A percentile compares a stretch with the other conserved stretches of the same genome.
Evolutionary conservation across 1,140 invertebrate genomes (phyloP).

Genomic region (Bombus affinis): DNA sequence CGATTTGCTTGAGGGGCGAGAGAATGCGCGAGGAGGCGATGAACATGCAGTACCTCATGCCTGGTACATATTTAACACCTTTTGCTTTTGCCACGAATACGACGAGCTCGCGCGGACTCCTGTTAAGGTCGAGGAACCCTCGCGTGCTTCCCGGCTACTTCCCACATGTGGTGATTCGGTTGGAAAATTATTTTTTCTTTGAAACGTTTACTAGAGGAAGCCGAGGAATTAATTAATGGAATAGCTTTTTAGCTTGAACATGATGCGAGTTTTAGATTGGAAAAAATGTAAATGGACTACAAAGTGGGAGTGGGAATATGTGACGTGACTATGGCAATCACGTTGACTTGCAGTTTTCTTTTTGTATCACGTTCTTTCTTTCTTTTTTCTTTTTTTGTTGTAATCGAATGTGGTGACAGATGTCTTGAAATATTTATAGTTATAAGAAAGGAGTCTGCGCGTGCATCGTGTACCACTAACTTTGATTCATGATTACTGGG

Average conservation of each 20-base stretch:
- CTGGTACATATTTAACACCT: conserved; percentile 87
- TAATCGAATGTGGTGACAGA: background rate
- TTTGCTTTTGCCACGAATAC: conserved; percentile 65
- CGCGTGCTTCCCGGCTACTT: background rate
- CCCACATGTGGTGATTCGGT: background rate
- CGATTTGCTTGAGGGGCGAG: conserved; percentile 95
- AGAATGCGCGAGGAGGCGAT: conserved; percentile 95
- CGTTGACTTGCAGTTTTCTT: conserved; percentile 1
- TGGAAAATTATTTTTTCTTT: background rate
- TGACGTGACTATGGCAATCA: no score
- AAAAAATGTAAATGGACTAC: background rate
- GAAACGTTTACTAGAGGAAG: background rate
- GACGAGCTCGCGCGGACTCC: conserved; percentile 9
- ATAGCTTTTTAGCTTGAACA: background rate
- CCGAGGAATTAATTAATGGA: background rate
- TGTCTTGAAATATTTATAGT: background rate
- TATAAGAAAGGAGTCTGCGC: conserved; percentile 30
- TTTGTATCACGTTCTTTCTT: background rate
- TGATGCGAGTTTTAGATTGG: background rate
- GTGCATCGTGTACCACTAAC: conserved; percentile 70
- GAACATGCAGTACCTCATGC: conserved; percentile 99
- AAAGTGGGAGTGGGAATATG: background rate
- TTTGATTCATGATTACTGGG: conserved; percentile 62
- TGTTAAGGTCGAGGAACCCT: background rate
- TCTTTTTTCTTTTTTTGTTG: background rate